These are phyloP conservation scores for Anoplius nigerrimus DNA, from an alignment of 2,888 invertebrate species.

Conservation along the genomic window DNA sequence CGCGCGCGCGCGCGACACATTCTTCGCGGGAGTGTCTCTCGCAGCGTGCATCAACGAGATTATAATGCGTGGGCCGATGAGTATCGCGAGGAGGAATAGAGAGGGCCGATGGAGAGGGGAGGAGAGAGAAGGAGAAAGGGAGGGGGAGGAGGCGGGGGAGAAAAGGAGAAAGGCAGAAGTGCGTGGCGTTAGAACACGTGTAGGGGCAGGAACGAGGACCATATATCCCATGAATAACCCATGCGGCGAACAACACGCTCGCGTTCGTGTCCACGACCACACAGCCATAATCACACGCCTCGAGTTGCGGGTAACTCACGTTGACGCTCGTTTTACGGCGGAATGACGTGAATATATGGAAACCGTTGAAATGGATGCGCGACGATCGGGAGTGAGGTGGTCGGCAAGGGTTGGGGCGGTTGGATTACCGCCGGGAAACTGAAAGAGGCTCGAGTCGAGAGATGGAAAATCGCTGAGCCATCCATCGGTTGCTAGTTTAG, in stretches of 20 bases:
- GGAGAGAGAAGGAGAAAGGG: conserved; percentile 8
- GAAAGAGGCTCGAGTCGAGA: conserved; percentile 7
- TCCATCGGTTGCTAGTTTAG: conserved; percentile 6
- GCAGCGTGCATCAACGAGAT: conserved; percentile 27
- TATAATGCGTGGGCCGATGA: conserved; percentile 31
- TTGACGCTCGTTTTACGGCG: conserved; percentile 22
- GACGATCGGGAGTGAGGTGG: conserved; percentile 20
- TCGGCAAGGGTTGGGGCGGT: conserved; percentile 12
- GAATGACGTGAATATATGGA: conserved; percentile 25
- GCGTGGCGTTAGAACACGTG: conserved; percentile 47
- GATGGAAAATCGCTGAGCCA: conserved; percentile 17
- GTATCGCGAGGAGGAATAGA: conserved; percentile 6
- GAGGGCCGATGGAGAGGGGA: neutral
- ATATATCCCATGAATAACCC: conserved; percentile 49
- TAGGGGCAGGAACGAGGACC: conserved; percentile 37
- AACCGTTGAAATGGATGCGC: conserved; percentile 27
- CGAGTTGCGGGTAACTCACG: neutral
- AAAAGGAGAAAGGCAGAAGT: conserved; percentile 13
- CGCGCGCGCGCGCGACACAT: conserved; percentile 27
- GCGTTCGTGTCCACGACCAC: conserved; percentile 30
- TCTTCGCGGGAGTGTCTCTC: conserved; percentile 17
- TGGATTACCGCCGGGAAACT: conserved; percentile 13
- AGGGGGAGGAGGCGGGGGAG: neutral
- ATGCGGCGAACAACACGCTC: conserved; percentile 36
- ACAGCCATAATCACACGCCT: conserved; percentile 15